Base-by-base conservation (phyloP, 2,888 invertebrate genomes). In the Rhagonycha fulva region DNA sequence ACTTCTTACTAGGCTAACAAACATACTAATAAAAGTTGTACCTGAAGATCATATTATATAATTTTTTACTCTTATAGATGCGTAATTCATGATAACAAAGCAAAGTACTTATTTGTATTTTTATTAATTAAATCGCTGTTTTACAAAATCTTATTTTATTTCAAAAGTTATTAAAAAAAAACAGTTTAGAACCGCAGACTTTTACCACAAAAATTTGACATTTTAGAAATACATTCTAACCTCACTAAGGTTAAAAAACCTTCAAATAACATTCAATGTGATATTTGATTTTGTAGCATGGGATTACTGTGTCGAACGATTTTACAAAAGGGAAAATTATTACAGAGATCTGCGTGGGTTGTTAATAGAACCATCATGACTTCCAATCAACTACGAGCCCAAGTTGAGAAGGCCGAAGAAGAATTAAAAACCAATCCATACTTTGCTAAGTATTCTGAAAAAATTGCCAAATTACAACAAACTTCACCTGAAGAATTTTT, bases 381-480 rank as follows among this genome's bases (percentile, higher is more conserved):
- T n/a, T 24, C 77, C 5, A n/a, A 63, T n/a, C n/a, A n/a, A 14
- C 9, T 74, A 19, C 61, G 28, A 62, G 47, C 14, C 5, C 63
- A 75, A n/a, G 62, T 62, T 2, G 88, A 90, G 81, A 89, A 91
- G 81, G 89, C 89, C 14, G 75, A 91, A 70, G 91, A 91, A 78
- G 89, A 91, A 79, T 84, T 92, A 76, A 88, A 91, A 84, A 87
- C 85, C 83, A 96, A 96, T 88, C 95, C 96, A 0, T 96, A 93
- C 85, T 96, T 90, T 83, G 93, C 93, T 14, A 96, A 96, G 84
- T 96, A 96, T 88, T 93, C 95, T 0, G 87, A 90, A 1, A 95
- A 95, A 86, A 94, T 96, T 79, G 91, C 94, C 0, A 89, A 91
- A 76, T 85, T 95, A 19, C 95, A 95, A 85, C 89, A 94, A 86